Conservation (phyloP, 2,113 vertebrate species). For the Ammospiza caudacuta region DNA sequence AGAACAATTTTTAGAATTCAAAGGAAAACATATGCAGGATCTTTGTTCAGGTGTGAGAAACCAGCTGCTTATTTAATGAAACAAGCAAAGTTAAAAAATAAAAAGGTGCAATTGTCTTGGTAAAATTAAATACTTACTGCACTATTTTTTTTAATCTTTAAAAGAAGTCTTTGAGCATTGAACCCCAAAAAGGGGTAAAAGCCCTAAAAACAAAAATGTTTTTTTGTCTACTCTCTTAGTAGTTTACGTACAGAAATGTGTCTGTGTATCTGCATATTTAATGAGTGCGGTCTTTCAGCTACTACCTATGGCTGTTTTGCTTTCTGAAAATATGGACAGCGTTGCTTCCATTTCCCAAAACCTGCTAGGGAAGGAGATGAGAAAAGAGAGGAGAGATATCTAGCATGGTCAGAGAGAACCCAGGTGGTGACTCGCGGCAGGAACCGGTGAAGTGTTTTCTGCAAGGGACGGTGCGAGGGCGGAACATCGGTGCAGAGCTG, state of each 20-base stretch:
- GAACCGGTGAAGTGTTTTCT: neutral
- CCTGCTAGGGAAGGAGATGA: neutral
- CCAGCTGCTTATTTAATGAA: neutral
- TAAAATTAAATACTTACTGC: neutral
- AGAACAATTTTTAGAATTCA: neutral
- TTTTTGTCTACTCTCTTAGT: neutral
- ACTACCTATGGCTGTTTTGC: neutral
- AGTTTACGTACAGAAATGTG: accelerated
- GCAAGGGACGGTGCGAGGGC: neutral
- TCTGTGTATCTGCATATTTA: neutral
- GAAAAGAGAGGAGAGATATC: neutral
- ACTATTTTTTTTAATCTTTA: neutral
- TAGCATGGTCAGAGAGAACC: accelerated
- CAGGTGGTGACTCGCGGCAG: accelerated
- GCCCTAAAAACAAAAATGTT: accelerated
- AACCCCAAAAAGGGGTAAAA: neutral
- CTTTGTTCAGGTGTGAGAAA: constrained; percentile 29
- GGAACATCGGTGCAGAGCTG: accelerated
- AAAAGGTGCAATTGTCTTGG: neutral
- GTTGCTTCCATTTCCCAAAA: neutral
- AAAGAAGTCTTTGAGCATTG: neutral
- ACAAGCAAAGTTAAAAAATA: neutral
- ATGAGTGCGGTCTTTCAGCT: neutral
- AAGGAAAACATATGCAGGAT: neutral
- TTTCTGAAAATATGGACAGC: neutral